These are phyloP conservation scores for Rotaria magnacalcarata DNA, from an alignment of 2,888 invertebrate species.

Conservation along the genomic window DNA sequence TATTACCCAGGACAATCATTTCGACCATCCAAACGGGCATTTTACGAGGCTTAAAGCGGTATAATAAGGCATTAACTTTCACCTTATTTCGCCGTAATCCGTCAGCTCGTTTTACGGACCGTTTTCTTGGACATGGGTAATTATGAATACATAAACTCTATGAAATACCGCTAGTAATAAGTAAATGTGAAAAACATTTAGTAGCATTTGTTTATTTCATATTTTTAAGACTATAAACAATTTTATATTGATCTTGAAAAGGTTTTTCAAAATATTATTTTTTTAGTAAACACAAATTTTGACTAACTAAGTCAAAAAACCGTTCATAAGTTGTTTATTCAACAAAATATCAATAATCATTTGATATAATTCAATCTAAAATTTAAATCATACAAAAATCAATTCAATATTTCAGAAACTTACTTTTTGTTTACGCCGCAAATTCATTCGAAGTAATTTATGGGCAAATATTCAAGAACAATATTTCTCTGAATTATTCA, in stretches of 20 bases:
- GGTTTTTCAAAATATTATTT: slow-evolving; percentile 86
- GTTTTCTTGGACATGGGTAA: no score
- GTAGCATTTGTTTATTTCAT: slow-evolving; percentile 90
- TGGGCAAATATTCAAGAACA: slow-evolving; percentile 96
- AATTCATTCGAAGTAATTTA: slow-evolving; percentile 89
- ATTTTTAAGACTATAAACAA: slow-evolving; percentile 83
- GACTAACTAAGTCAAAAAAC: slow-evolving; percentile 67
- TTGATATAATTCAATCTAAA: slow-evolving; percentile 72
- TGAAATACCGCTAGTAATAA: slow-evolving; percentile 90
- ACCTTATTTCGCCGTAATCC: no score
- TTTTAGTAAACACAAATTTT: slow-evolving; percentile 84
- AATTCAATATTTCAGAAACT: slow-evolving; percentile 29
- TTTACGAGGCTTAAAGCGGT: no score
- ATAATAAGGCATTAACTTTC: no score
- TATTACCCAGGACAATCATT: no score
- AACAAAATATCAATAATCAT: slow-evolving; percentile 97
- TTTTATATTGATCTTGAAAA: slow-evolving; percentile 87
- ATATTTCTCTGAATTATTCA: slow-evolving; percentile 94
- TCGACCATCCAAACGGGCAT: no score
- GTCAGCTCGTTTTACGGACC: no score
- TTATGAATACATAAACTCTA: slow-evolving; percentile 66
- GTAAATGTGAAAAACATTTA: slow-evolving; percentile 89
- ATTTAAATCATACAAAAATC: slow-evolving; percentile 50
- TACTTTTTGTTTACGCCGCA: slow-evolving; percentile 90
- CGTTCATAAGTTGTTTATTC: slow-evolving; percentile 66